Base-by-base conservation (phyloP, 2,888 invertebrate genomes). In the Phorcus lineatus region DNA sequence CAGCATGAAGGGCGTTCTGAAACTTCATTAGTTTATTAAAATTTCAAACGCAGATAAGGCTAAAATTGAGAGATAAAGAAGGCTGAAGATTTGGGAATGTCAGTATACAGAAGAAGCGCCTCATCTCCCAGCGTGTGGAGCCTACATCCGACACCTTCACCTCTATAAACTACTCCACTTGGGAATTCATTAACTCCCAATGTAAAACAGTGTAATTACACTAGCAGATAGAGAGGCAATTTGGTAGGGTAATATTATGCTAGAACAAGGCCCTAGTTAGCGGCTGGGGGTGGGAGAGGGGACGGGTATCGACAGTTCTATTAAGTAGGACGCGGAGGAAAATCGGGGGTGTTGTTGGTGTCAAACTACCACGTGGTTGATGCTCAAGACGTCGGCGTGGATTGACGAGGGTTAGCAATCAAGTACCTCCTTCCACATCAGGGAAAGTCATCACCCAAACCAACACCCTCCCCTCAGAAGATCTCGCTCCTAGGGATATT, bases 141-240 rank as follows among this genome's bases (percentile, higher is more conserved):
- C 28, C 28, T 16, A 62, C 13, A 28, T 28, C 62, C 28, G 62
- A 62, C 28, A 70, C 40, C 70, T 36, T 19, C 36, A 16, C 40
- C 28, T 70, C 70, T 70, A 40, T 70, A 70, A 70, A 70, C 31
- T 70, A 70, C 19, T 36, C 70, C 36, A 70, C 70, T 36, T 70
- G 70, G 70, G 70, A 70, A 31, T 70, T 70, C 70, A 70, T 70
- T 70, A 70, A 70, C 40, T 36, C 70, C 70, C 70, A 70, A 40
- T 36, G 36, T 70, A 70, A 70, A 70, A 70, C 31, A 31, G 28
- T 19, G 36, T 70, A 31, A 70, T 70, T 31, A 36, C 31, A 70
- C 19, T 28, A 70, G 40, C 70, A 70, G 70, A 70, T 36, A 70
- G 31, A 36, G 31, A 36, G 70, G 70, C 70, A 36, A 70, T 70